Conservation (phyloP, 2,888 invertebrate species). For the Melinopterus prodromus region DNA sequence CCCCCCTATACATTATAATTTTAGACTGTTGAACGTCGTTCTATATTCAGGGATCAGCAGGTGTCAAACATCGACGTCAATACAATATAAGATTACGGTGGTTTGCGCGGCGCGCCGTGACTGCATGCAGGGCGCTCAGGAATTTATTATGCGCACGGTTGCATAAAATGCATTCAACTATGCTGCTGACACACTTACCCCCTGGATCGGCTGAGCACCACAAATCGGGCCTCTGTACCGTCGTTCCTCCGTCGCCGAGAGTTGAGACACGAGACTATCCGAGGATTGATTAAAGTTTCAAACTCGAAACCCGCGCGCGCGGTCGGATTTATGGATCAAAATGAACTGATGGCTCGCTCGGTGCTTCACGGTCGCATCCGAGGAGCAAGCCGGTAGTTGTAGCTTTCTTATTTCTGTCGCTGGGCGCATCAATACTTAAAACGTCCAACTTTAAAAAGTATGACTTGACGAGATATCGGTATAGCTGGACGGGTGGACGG, state of each 20-base stretch:
- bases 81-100: not conserved
- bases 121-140: not conserved
- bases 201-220: not conserved
- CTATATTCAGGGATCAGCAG: not conserved
- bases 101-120: not conserved
- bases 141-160: not conserved
- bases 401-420: not conserved
- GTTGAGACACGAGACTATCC: not conserved
- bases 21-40: not conserved
- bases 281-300: not conserved
- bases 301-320: not conserved
- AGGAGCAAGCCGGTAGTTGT: not conserved
- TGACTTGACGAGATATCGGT: not conserved
- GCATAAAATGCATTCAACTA: not conserved
- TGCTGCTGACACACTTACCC: not conserved
- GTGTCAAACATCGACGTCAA: not conserved
- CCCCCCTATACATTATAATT: too few species aligned
- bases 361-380: not conserved
- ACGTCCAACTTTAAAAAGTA: not conserved
- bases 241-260: not conserved
- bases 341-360: not conserved
- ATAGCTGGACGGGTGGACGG: not conserved
- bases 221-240: not conserved
- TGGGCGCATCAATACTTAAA: not conserved
- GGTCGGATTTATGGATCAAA: not conserved